Base-by-base conservation (phyloP, 2,797 vertebrate species). In the Craterocephalus amniculus region DNA sequence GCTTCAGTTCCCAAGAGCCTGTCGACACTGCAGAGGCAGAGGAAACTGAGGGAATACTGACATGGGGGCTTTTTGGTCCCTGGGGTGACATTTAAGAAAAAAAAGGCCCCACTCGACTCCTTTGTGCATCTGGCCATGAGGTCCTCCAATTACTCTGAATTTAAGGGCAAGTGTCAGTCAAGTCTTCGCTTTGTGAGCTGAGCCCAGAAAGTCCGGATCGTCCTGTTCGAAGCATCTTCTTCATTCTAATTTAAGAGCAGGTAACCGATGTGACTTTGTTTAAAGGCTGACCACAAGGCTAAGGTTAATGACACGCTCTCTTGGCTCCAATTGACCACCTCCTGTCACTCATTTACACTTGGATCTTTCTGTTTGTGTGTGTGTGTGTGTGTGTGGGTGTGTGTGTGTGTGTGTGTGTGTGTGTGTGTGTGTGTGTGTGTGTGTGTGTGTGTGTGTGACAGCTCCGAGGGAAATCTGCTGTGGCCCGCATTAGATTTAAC, bases 401-500 rank as follows among this genome's bases (percentile, higher is more conserved):
- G n/a, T n/a, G n/a, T n/a, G n/a, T n/a, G n/a, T n/a, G n/a, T n/a
- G n/a, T n/a, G n/a, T n/a, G n/a, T n/a, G n/a, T n/a, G n/a, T n/a
- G n/a, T n/a, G n/a, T n/a, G n/a, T n/a, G n/a, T n/a, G n/a, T n/a
- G 34, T 45, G 22, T 61, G 54, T 58, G 68, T 62, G 62, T 59
- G 61, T 34, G 57, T 57, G 24, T 26, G 49, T 56, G 57, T 31
- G 72, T 57, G 74, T 32, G 62, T 52, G 81, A 74, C 68, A 71
- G 64, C 72, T 83, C 60, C 31, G 63, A 64, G 73, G 74, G 86
- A 78, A 70, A 83, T 88, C 82, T 84, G 87, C 84, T 86, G 82
- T 65, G 57, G 87, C 83, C 81, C 49, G 49, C 86, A 91, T 92
- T 87, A 89, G 90, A 92, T 88, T 90, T 87, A 91, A 87, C 73